Evolutionary conservation across 2,113 vertebrate species (phyloP).

Genomic region (Ctenomys sociabilis): DNA sequence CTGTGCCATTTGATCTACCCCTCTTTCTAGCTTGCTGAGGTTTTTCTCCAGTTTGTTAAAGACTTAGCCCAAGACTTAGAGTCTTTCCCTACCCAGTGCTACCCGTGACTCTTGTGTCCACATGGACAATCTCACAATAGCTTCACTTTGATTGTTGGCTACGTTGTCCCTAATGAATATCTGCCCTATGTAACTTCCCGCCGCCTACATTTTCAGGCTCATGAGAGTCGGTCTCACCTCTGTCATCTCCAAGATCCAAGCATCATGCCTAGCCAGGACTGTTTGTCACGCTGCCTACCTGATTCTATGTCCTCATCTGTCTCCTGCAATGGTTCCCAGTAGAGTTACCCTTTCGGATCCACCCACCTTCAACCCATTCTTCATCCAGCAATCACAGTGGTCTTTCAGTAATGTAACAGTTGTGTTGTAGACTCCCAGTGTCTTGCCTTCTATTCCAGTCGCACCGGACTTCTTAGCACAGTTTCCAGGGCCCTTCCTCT

Average conservation of each 20-base stretch:
- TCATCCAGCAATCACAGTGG: background rate
- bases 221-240: background rate
- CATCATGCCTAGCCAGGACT: background rate
- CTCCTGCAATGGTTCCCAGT: background rate
- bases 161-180: background rate
- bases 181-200: background rate
- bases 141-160: background rate
- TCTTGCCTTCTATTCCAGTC: background rate
- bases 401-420: background rate
- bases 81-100: background rate
- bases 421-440: background rate
- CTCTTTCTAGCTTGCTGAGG: background rate
- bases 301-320: background rate
- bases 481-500: background rate
- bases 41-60: background rate
- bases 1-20: background rate
- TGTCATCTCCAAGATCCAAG: background rate
- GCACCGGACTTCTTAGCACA: too few relatives aligned
- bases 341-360: background rate
- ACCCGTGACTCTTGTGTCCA: background rate
- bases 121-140: background rate
- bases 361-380: background rate
- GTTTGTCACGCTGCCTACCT: background rate
- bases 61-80: background rate
- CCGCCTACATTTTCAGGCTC: background rate